phyloP scores from a whole-genome alignment of 2,888 invertebrate genomes.

The Perithous albicinctus region DNA sequence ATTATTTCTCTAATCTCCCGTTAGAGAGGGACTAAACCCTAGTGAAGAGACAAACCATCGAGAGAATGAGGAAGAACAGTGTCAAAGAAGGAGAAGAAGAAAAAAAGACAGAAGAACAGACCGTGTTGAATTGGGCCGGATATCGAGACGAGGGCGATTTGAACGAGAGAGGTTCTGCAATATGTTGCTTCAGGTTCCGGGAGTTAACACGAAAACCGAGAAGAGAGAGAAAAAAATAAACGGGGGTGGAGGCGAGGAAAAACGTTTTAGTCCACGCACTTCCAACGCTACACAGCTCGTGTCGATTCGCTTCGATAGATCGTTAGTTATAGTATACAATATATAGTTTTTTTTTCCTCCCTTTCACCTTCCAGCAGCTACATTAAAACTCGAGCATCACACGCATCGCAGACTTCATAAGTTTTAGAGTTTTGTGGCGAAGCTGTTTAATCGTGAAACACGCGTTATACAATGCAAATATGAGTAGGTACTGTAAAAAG shows the following conservation, averaged over 20 bases:
- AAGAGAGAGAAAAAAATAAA: slow-evolving; percentile 16
- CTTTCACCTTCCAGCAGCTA: slow-evolving; percentile 13
- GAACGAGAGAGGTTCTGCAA: slow-evolving; percentile 66
- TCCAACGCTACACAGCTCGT: slow-evolving; percentile 63
- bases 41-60: background rate
- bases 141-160: slow-evolving; percentile 72
- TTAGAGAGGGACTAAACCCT: slow-evolving; percentile 58
- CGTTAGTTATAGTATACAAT: slow-evolving; percentile 42
- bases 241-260: slow-evolving; percentile 43
- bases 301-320: slow-evolving; percentile 63
- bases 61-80: slow-evolving; percentile 17
- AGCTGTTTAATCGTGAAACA: slow-evolving; percentile 26
- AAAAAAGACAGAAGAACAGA: slow-evolving; percentile 62
- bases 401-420: slow-evolving; percentile 59
- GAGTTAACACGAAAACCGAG: slow-evolving; percentile 49
- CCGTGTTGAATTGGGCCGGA: slow-evolving; percentile 76
- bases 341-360: slow-evolving; percentile 25
- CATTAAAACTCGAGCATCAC: slow-evolving; percentile 46
- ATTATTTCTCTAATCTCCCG: slow-evolving; percentile 76
- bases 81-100: slow-evolving; percentile 19
- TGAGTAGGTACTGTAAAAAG: slow-evolving; percentile 25
- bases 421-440: slow-evolving; percentile 41
- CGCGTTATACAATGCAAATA: slow-evolving; percentile 6
- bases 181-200: slow-evolving; percentile 72
- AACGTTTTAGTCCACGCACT: slow-evolving; percentile 47